Conservation (phyloP, 2,113 vertebrate genomes). For the Syngnathus typhle region DNA sequence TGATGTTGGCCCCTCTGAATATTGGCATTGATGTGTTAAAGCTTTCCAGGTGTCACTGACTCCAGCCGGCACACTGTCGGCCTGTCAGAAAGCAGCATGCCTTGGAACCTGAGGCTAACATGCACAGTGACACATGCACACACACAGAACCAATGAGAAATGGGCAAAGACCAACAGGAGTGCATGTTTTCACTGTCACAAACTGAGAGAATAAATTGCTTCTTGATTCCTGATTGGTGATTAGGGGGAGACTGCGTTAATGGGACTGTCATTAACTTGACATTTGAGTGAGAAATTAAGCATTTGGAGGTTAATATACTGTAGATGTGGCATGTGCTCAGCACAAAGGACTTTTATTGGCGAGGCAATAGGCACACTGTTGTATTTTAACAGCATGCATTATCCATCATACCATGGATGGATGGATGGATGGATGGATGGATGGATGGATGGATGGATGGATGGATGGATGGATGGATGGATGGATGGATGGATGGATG, state of each 20-base stretch:
- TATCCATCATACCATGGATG: background rate
- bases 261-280: slow-evolving; percentile 58
- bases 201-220: slow-evolving; percentile 56
- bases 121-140: slow-evolving; percentile 12
- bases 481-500: too few species aligned
- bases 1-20: slow-evolving; percentile 38
- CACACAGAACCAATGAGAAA: slow-evolving; percentile 20
- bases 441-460: too few species aligned
- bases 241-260: slow-evolving; percentile 61
- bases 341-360: slow-evolving; percentile 19
- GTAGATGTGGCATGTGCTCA: slow-evolving; percentile 26
- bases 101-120: slow-evolving; percentile 28
- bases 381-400: slow-evolving; percentile 14
- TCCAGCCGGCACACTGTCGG: slow-evolving; percentile 24
- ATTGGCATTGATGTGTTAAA: slow-evolving; percentile 34
- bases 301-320: slow-evolving; percentile 58
- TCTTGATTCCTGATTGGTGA: slow-evolving; percentile 61
- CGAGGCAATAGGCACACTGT: slow-evolving; percentile 8
- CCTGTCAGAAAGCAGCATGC: slow-evolving; percentile 27
- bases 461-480: too few species aligned
- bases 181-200: slow-evolving; percentile 27
- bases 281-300: slow-evolving; percentile 67
- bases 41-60: slow-evolving; percentile 27
- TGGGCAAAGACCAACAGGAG: slow-evolving; percentile 21
- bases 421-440: background rate